A percentile compares a stretch with the other conserved stretches of the same genome.
These are phyloP conservation scores for Percina caprodes DNA, from an alignment of 2,113 vertebrate genomes.

Conservation along the genomic window DNA sequence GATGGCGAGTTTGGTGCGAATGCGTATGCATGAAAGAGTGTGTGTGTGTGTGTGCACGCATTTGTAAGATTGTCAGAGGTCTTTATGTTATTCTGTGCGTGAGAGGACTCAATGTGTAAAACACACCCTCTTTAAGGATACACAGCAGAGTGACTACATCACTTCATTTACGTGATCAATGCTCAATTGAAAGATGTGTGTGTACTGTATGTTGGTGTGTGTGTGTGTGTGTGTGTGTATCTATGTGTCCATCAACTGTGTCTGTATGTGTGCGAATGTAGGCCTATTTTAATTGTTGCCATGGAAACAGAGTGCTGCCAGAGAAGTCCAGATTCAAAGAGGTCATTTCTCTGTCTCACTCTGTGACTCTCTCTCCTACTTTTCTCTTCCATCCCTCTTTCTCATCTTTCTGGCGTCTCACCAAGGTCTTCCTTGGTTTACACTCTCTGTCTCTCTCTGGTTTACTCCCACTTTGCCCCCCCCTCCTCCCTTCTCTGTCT, in stretches of 20 bases:
- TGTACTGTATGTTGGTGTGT: constrained; percentile 10
- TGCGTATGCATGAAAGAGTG: background rate
- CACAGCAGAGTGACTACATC: constrained; percentile 23
- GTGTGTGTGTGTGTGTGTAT: constrained; percentile 53
- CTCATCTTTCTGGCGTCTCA: constrained; percentile 43
- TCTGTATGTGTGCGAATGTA: constrained; percentile 66
- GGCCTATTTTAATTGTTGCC: constrained; percentile 87
- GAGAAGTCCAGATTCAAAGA: constrained; percentile 84
- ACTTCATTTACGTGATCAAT: constrained; percentile 62
- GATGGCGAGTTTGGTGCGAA: background rate
- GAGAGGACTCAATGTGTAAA: constrained; percentile 37
- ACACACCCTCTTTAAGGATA: constrained; percentile 21
- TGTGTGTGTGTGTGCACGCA: background rate
- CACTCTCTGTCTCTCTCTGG: constrained; percentile 14
- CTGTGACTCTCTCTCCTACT: constrained; percentile 23
- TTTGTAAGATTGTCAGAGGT: constrained; percentile 25
- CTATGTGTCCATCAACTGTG: constrained; percentile 78
- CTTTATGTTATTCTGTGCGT: constrained; percentile 45
- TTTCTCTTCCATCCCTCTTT: background rate
- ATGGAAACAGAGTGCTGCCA: constrained; percentile 87
- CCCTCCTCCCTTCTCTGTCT: constrained; percentile 11
- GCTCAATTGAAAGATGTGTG: constrained; percentile 37
- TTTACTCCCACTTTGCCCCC: background rate
- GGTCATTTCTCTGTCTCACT: constrained; percentile 57
- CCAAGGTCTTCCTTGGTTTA: constrained; percentile 49